Evolutionary conservation across 2,888 invertebrate species (phyloP), one percentile per base, ranked within the genome.

Genomic region (Acrobasis suavella): DNA sequence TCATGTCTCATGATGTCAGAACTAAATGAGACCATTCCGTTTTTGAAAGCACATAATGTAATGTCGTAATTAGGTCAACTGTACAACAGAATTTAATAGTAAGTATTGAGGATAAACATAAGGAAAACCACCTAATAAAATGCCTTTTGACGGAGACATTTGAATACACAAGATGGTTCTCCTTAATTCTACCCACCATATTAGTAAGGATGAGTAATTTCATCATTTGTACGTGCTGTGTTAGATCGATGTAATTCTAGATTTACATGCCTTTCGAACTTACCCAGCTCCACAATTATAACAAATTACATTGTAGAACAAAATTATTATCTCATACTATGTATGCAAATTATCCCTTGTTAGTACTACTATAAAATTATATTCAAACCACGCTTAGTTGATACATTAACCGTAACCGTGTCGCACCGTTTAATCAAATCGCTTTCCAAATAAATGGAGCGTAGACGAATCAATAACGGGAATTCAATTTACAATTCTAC

Each of bases 401-500:
- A 83, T 78, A 83, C 78, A 82, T 69, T 77, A 83, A 81, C 80
- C 71, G 72, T 80, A 82, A 81, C 80, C 71, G 72, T 80, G 81
- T 81, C 77, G 77, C 77, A 76, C 76, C 76, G 77, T 80, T 85
- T 86, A 87, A 87, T 89, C 86, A 86, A 90, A 87, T 87, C 81
- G 84, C 84, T 86, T 84, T 82, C 78, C 80, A 77, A 87, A 87
- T 84, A 89, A 90, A 89, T 87, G 85, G 83, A 85, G 83, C 86
- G 82, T 78, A 82, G 85, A 86, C 82, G 81, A 89, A 90, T 89
- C 84, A 87, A 87, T 88, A 88, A 82, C 83, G 82, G 75, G 82
- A 86, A 91, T 91, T 91, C 89, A 90, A 91, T 91, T 91, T 89
- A 87, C 87, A 86, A 85, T 87, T 87, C 86, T 82, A 81, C 84